Conservation (phyloP, 2,113 vertebrate genomes). For the Mystacornis crossleyi region DNA sequence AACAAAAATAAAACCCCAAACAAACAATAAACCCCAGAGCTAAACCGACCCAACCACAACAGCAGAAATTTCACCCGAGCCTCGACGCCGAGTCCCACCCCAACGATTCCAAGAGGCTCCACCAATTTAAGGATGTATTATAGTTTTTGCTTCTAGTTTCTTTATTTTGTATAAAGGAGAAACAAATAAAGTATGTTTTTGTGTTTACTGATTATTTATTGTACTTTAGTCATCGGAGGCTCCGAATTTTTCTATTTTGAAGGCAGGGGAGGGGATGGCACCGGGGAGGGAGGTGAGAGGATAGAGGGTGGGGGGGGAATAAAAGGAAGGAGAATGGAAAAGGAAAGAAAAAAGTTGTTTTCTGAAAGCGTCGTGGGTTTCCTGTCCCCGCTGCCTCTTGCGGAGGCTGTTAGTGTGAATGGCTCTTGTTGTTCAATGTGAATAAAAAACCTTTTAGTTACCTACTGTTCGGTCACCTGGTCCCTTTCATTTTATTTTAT, state of each 20-base stretch:
- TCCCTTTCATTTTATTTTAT: conserved; percentile 4
- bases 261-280: neutral
- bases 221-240: conserved; percentile 73
- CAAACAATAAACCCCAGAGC: neutral
- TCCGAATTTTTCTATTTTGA: conserved; percentile 71
- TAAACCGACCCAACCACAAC: neutral
- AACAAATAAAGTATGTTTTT: conserved; percentile 86
- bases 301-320: neutral
- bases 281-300: neutral
- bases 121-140: conserved; percentile 74
- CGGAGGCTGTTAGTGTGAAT: conserved; percentile 60
- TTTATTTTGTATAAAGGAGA: conserved; percentile 88
- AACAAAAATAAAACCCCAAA: neutral
- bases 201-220: conserved; percentile 86
- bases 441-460: conserved; percentile 81
- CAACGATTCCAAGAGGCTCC: conserved; percentile 40
- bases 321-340: neutral
- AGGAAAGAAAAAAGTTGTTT: conserved; percentile 33
- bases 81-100: neutral
- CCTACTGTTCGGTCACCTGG: conserved; percentile 50
- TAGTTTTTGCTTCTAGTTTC: conserved; percentile 86
- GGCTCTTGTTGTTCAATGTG: conserved; percentile 80
- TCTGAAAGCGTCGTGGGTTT: conserved; percentile 47
- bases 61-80: neutral
- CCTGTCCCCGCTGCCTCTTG: conserved; percentile 51